Evolutionary conservation across 2,113 vertebrate genomes (phyloP).

Genomic region (Bubalus kerabau): DNA sequence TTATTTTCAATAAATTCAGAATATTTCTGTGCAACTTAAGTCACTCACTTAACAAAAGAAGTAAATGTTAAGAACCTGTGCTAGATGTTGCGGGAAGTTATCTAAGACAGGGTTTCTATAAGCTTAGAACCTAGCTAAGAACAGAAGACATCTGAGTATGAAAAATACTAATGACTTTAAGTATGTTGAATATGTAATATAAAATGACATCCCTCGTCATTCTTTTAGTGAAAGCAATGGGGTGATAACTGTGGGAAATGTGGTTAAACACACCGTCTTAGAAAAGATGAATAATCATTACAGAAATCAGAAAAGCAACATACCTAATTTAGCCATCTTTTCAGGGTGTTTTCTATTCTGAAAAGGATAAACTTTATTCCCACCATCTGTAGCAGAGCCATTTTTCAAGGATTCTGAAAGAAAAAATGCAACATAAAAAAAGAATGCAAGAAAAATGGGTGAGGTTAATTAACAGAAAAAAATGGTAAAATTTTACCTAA

Average conservation of each 20-base stretch:
- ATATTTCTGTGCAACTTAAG: not conserved
- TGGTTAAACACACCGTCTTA: not conserved
- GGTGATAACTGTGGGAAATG: not conserved
- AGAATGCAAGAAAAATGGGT: not conserved
- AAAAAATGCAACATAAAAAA: not conserved
- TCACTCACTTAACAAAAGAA: not conserved
- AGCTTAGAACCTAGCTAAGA: not conserved
- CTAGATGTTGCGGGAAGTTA: not conserved
- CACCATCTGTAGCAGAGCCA: constrained; percentile 74
- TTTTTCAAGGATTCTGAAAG: constrained; percentile 76
- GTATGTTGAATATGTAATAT: not conserved
- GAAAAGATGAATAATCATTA: not conserved
- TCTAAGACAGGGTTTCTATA: not conserved
- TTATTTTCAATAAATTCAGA: not conserved
- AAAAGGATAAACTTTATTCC: constrained; percentile 90
- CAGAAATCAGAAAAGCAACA: constrained; percentile 44
- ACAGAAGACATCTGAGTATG: not conserved
- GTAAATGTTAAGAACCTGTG: not conserved
- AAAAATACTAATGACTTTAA: not conserved
- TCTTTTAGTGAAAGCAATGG: not conserved
- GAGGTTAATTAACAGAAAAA: not conserved
- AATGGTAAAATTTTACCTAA: not conserved
- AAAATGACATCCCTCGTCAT: not conserved
- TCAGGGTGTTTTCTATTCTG: constrained; percentile 86
- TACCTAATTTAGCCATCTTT: constrained; percentile 93